These are phyloP conservation scores for Nomada ferruginata DNA, from an alignment of 2,888 invertebrate genomes.

Conservation along the genomic window DNA sequence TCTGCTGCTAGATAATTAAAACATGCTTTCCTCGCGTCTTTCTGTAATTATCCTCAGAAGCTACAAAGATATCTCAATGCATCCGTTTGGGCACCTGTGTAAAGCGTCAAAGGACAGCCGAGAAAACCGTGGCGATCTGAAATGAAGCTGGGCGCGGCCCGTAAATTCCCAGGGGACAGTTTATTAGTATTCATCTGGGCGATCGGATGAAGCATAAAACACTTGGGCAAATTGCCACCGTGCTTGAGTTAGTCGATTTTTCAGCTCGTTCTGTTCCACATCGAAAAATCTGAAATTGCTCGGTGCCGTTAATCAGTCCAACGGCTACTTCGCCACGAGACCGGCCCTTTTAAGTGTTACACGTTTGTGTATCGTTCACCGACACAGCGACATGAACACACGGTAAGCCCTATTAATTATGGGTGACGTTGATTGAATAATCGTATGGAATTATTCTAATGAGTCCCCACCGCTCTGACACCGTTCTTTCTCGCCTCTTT, in stretches of 20 bases:
- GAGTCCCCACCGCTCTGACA: conserved; percentile 26
- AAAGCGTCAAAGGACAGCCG: neutral
- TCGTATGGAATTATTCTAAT: conserved; percentile 70
- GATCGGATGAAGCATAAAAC: conserved; percentile 44
- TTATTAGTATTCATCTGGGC: conserved; percentile 33
- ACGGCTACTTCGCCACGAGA: conserved; percentile 9
- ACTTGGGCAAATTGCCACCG: conserved; percentile 36
- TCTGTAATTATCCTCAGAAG: neutral
- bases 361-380: conserved; percentile 28
- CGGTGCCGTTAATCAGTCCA: conserved; percentile 49
- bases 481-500: conserved; percentile 15
- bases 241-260: conserved; percentile 36
- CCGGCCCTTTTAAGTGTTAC: conserved; percentile 36
- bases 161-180: conserved; percentile 21
- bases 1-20: no score
- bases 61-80: neutral
- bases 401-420: conserved; percentile 49
- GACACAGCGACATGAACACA: conserved; percentile 24
- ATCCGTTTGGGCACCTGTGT: neutral
- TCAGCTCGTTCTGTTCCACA: conserved; percentile 11
- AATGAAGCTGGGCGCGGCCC: neutral
- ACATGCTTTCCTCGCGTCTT: neutral
- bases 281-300: conserved; percentile 49
- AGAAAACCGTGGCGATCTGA: neutral
- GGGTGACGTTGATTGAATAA: conserved; percentile 67